phyloP scores from a whole-genome alignment of 2,113 vertebrate species.

The Zapus hudsonius region DNA sequence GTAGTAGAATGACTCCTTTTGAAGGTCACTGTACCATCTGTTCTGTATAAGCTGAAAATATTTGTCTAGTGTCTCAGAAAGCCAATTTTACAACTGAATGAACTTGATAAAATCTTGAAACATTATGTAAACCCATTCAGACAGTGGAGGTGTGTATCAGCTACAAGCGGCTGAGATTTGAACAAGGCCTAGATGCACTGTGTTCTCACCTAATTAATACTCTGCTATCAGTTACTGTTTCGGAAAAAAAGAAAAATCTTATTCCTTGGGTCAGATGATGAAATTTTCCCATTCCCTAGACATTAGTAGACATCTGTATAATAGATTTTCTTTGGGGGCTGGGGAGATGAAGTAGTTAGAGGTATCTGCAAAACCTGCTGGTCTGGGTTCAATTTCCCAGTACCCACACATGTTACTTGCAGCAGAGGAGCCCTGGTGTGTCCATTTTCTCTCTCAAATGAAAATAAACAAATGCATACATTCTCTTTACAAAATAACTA shows the following conservation, averaged over 20 bases:
- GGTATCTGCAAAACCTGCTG: too few species aligned
- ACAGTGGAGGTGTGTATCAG: neutral
- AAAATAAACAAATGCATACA: too few species aligned
- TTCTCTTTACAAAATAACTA: too few species aligned
- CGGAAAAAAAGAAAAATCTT: neutral
- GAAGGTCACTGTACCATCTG: neutral
- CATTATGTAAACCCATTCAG: neutral
- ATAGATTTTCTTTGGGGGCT: too few species aligned
- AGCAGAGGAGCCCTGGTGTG: too few species aligned
- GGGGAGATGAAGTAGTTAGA: too few species aligned
- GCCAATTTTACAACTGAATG: neutral
- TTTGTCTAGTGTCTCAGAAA: conserved; percentile 9
- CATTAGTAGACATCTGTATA: neutral
- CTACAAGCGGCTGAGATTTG: too few species aligned
- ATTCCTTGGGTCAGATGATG: neutral
- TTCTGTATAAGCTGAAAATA: neutral
- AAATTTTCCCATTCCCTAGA: neutral
- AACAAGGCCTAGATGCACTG: too few species aligned
- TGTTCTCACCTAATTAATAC: neutral
- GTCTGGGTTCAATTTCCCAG: too few species aligned
- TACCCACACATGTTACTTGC: too few species aligned
- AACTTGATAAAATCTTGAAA: conserved; percentile 17
- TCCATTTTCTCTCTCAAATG: too few species aligned
- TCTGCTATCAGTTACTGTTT: conserved; percentile 20
- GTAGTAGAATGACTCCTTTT: neutral